Conservation (phyloP, 92 coral and sea anemone species). For the Montipora capitata region DNA sequence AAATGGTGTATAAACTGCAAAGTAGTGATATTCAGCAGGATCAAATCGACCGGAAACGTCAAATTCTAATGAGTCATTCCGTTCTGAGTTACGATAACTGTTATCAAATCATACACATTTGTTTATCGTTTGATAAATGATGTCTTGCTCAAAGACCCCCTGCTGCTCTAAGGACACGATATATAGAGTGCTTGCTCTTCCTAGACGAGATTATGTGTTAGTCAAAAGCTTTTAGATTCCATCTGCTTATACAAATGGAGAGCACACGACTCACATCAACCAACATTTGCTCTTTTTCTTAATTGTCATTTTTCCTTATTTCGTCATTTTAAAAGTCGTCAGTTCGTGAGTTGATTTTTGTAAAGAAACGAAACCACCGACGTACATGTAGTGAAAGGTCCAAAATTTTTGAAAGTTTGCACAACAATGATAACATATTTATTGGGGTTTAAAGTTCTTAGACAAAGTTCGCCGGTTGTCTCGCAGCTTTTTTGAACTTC, state of each 20-base stretch:
- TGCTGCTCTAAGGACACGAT: background rate
- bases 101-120: constrained; percentile 8
- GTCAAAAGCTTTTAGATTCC: too few relatives aligned
- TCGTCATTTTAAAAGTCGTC: background rate
- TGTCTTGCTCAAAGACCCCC: background rate
- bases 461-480: background rate
- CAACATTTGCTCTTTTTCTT: background rate
- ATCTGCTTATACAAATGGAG: too few relatives aligned
- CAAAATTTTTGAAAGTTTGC: constrained; percentile 1
- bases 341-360: too few relatives aligned
- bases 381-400: background rate
- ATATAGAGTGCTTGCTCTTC: too few relatives aligned
- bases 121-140: constrained; percentile 1
- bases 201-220: too few relatives aligned
- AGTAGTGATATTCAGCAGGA: too few relatives aligned
- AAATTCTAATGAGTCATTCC: background rate
- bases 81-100: background rate
- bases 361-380: too few relatives aligned
- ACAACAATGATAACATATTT: background rate
- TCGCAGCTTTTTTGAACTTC: background rate
- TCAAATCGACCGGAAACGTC: constrained; percentile 5
- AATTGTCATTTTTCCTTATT: background rate
- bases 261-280: background rate
- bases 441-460: background rate
- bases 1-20: too few relatives aligned